phyloP scores from a whole-genome alignment of 2,113 vertebrate species.

The Elaphurus davidianus region DNA sequence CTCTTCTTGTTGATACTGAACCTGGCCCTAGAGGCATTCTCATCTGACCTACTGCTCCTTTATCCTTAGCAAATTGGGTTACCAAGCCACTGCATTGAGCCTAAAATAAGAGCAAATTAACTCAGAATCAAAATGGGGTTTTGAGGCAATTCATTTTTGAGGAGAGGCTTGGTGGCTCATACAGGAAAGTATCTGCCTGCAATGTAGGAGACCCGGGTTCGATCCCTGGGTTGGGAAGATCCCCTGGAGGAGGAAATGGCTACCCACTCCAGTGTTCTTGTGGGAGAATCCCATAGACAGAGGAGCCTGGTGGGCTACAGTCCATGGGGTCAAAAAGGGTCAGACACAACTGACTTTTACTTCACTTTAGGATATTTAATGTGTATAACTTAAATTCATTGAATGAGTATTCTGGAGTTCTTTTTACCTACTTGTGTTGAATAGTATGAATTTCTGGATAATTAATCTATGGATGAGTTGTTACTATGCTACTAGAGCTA shows the following conservation, averaged over 20 bases:
- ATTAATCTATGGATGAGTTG: not conserved
- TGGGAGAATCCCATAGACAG: not conserved
- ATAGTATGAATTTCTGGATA: not conserved
- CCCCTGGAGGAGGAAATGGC: not conserved
- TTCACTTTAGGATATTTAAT: not conserved
- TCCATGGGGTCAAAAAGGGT: not conserved
- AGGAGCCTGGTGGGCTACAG: not conserved
- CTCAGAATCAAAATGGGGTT: not conserved
- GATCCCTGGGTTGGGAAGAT: not conserved
- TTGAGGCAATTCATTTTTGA: not conserved
- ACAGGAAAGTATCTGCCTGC: not conserved
- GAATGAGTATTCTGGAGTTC: not conserved
- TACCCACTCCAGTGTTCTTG: not conserved
- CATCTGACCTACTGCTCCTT: not conserved
- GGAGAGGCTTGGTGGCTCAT: not conserved
- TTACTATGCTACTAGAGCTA: not conserved
- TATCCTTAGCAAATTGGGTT: not conserved
- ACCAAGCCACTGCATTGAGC: not conserved
- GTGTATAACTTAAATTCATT: not conserved
- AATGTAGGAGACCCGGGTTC: not conserved
- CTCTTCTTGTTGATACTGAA: not conserved
- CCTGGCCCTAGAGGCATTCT: not conserved
- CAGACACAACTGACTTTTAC: not conserved
- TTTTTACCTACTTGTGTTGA: not conserved
- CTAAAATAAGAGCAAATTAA: not conserved